Conservation (phyloP, 2,113 vertebrate genomes). For the Alexandromys fortis region DNA sequence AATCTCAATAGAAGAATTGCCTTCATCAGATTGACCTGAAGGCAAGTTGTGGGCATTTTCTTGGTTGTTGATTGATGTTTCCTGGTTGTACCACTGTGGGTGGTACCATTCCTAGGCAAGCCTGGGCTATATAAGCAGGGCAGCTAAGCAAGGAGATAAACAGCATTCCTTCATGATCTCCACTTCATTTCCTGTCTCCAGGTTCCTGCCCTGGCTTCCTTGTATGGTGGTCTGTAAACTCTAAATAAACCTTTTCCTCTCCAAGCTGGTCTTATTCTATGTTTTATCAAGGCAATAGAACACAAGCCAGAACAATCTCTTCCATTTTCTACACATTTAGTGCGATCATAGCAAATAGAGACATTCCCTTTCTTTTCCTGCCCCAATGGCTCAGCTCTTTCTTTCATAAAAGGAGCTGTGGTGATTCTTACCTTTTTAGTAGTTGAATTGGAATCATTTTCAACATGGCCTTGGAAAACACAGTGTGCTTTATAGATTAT, state of each 20-base stretch:
- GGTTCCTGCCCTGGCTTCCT: background rate
- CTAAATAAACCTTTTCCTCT: background rate
- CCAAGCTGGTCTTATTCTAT: background rate
- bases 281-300: background rate
- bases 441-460: background rate
- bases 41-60: background rate
- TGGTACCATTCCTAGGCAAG: background rate
- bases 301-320: background rate
- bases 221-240: background rate
- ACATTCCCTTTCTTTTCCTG: constrained; percentile 32
- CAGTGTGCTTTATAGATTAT: background rate
- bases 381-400: background rate
- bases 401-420: background rate
- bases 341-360: constrained; percentile 32
- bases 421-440: constrained; percentile 42
- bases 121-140: background rate
- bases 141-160: background rate
- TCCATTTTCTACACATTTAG: background rate
- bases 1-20: background rate
- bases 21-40: background rate
- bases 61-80: background rate
- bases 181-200: background rate
- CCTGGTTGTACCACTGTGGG: background rate
- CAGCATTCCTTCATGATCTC: background rate
- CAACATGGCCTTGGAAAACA: constrained; percentile 12